Percentiles rank a stretch among this genome's conserved stretches.
phyloP scores from a whole-genome alignment of 2,888 invertebrate species.

The Cyclophora albipunctata region DNA sequence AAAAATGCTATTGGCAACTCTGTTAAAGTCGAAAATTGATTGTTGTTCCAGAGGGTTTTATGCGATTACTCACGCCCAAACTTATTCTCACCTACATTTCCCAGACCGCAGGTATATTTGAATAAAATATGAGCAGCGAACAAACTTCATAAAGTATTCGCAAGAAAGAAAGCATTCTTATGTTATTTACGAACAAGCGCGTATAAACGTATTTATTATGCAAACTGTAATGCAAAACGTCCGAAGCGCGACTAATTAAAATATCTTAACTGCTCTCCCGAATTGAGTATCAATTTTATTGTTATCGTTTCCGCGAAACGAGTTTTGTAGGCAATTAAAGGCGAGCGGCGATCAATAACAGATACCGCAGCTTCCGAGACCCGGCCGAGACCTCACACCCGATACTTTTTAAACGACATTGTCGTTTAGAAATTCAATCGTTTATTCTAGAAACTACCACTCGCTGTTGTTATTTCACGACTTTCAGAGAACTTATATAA shows the following conservation, averaged over 20 bases:
- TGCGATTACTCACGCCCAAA: constrained; percentile 27
- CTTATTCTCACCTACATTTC: constrained; percentile 29
- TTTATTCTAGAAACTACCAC: too few species aligned
- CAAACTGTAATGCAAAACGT: constrained; percentile 12
- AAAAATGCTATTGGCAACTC: constrained; percentile 21
- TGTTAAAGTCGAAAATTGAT: constrained; percentile 27
- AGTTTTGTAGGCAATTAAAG: constrained; percentile 18
- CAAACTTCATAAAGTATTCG: constrained; percentile 24
- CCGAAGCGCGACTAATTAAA: constrained; percentile 12
- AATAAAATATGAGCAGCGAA: constrained; percentile 36
- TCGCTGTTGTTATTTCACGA: too few species aligned
- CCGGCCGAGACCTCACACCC: not conserved
- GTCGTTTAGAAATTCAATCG: not conserved
- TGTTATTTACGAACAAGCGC: constrained; percentile 18
- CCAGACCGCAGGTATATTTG: constrained; percentile 28
- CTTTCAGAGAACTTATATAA: too few species aligned
- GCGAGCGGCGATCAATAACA: constrained; percentile 2
- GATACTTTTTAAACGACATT: not conserved
- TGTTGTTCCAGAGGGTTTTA: constrained; percentile 26
- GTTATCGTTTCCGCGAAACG: constrained; percentile 20
- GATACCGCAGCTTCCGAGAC: not conserved
- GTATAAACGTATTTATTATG: constrained; percentile 23
- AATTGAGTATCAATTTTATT: constrained; percentile 20
- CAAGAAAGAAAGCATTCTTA: constrained; percentile 26
- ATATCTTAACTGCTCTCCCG: constrained; percentile 13